Conservation (phyloP, 2,888 invertebrate genomes). For the Archips xylosteana region DNA sequence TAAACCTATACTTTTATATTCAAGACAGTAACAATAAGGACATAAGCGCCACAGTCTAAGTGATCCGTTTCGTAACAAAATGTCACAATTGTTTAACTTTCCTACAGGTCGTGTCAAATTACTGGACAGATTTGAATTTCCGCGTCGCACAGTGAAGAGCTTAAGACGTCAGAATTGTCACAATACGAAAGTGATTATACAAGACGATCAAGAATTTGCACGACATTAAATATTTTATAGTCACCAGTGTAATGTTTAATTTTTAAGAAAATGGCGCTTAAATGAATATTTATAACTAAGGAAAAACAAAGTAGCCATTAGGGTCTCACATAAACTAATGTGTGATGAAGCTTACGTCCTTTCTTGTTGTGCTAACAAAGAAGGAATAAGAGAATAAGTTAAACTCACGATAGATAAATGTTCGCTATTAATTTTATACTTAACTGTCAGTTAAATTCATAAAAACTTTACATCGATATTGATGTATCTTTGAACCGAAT, state of each 20-base stretch:
- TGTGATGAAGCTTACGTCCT: not conserved
- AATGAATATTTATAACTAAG: not conserved
- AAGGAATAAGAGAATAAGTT: not conserved
- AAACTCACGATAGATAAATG: not conserved
- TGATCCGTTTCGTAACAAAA: not conserved
- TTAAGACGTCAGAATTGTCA: not conserved
- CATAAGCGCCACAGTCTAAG: not conserved
- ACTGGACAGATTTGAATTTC: not conserved
- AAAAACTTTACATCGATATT: not conserved
- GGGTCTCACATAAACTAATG: not conserved
- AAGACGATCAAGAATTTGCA: not conserved
- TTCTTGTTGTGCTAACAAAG: not conserved
- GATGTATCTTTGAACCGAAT: not conserved
- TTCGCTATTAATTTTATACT: no score
- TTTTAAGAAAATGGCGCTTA: not conserved
- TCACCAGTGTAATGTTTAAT: not conserved
- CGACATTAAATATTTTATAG: not conserved
- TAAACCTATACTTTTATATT: no score
- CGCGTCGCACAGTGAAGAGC: not conserved
- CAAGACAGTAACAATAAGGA: not conserved
- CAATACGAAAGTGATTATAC: not conserved
- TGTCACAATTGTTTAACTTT: slow-evolving; percentile 5
- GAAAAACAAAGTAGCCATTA: not conserved
- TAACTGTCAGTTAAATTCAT: no score
- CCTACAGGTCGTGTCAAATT: not conserved